Conservation (phyloP, 1,140 invertebrate species). For the Acromyrmex charruanus region DNA sequence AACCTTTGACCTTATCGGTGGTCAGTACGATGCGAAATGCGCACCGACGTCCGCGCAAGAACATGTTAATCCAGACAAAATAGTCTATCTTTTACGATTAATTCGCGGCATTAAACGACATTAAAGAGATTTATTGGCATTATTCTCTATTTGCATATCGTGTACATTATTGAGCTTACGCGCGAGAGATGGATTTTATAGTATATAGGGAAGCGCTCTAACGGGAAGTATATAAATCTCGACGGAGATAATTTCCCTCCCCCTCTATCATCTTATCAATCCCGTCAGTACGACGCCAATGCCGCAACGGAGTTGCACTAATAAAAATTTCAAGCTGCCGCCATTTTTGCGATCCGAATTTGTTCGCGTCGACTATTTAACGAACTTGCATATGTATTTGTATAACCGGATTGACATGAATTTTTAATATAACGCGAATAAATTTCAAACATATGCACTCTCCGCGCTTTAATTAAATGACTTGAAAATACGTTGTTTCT, state of each 20-base stretch:
- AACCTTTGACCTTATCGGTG: slow-evolving; percentile 68
- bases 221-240: neutral
- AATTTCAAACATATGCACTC: slow-evolving; percentile 20
- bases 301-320: neutral
- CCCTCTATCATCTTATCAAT: slow-evolving; percentile 37
- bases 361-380: slow-evolving; percentile 32
- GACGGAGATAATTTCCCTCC: neutral
- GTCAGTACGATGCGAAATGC: slow-evolving; percentile 30
- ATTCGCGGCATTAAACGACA: neutral
- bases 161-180: neutral
- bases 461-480: slow-evolving; percentile 33
- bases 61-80: slow-evolving; percentile 11
- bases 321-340: slow-evolving; percentile 57
- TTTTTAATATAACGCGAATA: slow-evolving; percentile 46
- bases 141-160: neutral
- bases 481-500: slow-evolving; percentile 31
- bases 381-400: slow-evolving; percentile 60
- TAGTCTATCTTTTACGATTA: neutral
- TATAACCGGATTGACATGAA: slow-evolving; percentile 41
- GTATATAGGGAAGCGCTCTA: neutral
- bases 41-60: slow-evolving; percentile 23
- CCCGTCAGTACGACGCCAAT: neutral
- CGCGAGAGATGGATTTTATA: neutral
- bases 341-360: slow-evolving; percentile 26
- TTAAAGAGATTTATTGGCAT: neutral